phyloP scores from a whole-genome alignment of 2,797 vertebrate genomes.

The Pitangus sulphuratus region DNA sequence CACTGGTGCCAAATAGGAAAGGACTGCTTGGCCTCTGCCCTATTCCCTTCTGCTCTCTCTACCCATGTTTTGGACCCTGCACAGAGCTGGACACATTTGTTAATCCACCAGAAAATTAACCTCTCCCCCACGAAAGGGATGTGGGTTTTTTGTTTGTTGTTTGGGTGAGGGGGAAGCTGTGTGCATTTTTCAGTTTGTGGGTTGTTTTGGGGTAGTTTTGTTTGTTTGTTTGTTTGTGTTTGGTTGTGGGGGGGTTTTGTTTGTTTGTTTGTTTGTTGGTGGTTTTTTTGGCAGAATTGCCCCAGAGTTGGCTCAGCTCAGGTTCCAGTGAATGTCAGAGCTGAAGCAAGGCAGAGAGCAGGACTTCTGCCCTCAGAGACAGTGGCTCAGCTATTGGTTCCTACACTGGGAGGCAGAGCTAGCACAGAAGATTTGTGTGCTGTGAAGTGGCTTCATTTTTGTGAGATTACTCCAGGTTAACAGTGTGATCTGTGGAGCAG shows the following conservation, averaged over 20 bases:
- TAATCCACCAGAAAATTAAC: neutral
- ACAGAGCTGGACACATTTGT: neutral
- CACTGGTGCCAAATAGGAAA: neutral
- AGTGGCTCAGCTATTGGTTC: neutral
- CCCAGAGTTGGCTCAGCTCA: neutral
- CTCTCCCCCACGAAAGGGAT: neutral
- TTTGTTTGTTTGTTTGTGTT: no score
- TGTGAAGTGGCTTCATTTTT: neutral
- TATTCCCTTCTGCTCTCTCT: neutral
- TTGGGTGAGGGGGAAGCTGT: neutral
- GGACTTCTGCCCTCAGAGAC: neutral
- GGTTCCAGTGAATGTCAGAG: neutral
- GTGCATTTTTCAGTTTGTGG: neutral
- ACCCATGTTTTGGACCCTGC: accelerated
- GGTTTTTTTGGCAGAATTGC: neutral
- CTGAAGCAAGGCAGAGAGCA: neutral
- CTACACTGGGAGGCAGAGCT: accelerated
- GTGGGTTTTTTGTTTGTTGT: neutral
- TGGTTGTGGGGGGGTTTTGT: no score
- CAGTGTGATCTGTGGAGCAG: no score
- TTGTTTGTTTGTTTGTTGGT: no score
- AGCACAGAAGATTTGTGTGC: neutral
- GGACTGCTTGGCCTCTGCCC: neutral
- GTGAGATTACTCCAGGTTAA: neutral
- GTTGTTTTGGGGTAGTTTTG: neutral